Evolutionary conservation across 64 coral and sea anemone species (phyloP).

Genomic region (Exaiptasia diaphana): DNA sequence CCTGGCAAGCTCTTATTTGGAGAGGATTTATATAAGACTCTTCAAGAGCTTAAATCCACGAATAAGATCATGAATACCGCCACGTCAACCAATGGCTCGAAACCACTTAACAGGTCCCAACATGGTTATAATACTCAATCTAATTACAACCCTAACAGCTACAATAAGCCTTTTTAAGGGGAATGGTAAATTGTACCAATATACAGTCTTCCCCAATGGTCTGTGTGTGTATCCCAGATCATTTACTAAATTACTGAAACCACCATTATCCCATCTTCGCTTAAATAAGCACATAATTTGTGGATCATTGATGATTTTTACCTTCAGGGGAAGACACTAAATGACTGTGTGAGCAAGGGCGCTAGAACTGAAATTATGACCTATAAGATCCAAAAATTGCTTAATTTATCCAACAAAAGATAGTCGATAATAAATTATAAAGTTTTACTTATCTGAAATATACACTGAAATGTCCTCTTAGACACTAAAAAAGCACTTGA

Average conservation of each 20-base stretch:
- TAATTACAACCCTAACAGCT: neutral
- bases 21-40: slow-evolving; percentile 50
- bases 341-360: slow-evolving; percentile 5
- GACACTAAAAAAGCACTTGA: too few relatives aligned
- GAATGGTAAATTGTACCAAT: neutral
- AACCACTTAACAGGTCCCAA: neutral
- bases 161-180: slow-evolving; percentile 47
- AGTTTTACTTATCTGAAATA: too few relatives aligned
- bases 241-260: slow-evolving; percentile 49
- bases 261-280: neutral
- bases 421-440: too few relatives aligned
- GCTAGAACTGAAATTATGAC: too few relatives aligned
- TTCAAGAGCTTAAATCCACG: slow-evolving; percentile 53
- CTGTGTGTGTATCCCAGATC: neutral
- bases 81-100: neutral
- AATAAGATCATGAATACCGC: slow-evolving; percentile 44
- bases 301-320: slow-evolving; percentile 56
- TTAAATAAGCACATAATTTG: slow-evolving; percentile 12
- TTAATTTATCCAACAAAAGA: too few relatives aligned
- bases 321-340: slow-evolving; percentile 14
- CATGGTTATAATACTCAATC: neutral
- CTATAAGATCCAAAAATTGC: too few relatives aligned
- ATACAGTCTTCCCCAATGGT: slow-evolving; percentile 41
- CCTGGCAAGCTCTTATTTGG: slow-evolving; percentile 32
- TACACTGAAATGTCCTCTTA: too few relatives aligned